Evolutionary conservation across 2,113 vertebrate species (phyloP).

Genomic region (Paradoxurus hermaphroditus): DNA sequence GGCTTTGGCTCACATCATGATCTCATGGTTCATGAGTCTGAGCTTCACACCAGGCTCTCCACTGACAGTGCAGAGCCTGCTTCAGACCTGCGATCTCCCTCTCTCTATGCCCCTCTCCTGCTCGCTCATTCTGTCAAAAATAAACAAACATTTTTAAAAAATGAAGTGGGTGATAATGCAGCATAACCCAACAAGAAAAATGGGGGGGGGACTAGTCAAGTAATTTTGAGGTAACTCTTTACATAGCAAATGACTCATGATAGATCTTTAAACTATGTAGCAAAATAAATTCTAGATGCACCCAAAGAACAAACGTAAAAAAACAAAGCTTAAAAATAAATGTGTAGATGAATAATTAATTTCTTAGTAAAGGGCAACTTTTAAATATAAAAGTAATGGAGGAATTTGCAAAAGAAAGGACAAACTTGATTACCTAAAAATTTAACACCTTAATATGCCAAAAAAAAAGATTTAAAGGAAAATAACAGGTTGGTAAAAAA

Average conservation of each 20-base stretch:
- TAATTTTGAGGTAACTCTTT: not conserved
- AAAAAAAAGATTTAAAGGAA: not conserved
- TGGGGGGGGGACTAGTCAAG: not conserved
- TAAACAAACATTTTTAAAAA: not conserved
- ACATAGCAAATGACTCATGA: not conserved
- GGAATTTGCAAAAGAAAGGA: not conserved
- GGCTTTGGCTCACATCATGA: too few species aligned
- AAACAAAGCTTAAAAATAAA: not conserved
- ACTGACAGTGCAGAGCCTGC: too few species aligned
- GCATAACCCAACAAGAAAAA: not conserved
- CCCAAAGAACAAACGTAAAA: not conserved
- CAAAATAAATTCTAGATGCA: slow-evolving; percentile 13
- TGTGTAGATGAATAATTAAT: not conserved
- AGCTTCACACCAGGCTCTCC: too few species aligned
- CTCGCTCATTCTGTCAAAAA: too few species aligned
- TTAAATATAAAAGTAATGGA: slow-evolving; percentile 22
- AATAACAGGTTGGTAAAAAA: not conserved
- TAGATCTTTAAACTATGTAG: not conserved
- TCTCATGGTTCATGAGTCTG: too few species aligned
- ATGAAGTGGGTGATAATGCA: not conserved
- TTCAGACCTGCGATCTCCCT: too few species aligned
- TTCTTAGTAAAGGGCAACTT: not conserved
- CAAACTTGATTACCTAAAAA: not conserved
- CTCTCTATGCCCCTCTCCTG: too few species aligned
- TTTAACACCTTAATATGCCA: not conserved